Evolutionary conservation across 2,113 vertebrate species (phyloP).

Genomic region (Odocoileus virginianus): DNA sequence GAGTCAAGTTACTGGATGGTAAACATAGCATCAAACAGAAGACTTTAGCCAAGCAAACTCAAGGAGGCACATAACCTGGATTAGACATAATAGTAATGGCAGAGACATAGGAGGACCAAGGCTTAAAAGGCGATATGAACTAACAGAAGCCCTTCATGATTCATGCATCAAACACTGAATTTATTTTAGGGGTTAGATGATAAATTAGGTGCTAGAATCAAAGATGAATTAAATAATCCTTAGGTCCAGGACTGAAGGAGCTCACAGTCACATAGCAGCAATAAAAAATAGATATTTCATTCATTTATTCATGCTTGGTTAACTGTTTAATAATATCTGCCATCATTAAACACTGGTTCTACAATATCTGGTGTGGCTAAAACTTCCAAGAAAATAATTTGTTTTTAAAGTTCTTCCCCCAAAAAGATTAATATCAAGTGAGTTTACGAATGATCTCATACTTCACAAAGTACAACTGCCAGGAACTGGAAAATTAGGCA

Average conservation of each 20-base stretch:
- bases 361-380: not conserved
- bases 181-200: not conserved
- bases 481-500: not conserved
- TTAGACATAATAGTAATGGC: not conserved
- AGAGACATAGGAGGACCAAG: not conserved
- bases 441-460: not conserved
- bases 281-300: not conserved
- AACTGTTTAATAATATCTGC: not conserved
- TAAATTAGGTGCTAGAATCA: not conserved
- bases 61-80: not conserved
- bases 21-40: not conserved
- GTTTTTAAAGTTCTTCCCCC: not conserved
- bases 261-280: not conserved
- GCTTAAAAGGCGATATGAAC: not conserved
- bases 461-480: not conserved
- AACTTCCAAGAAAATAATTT: not conserved
- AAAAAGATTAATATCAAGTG: not conserved
- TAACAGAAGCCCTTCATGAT: not conserved
- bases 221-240: not conserved
- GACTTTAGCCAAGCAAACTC: not conserved
- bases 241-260: not conserved
- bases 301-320: not conserved
- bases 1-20: not conserved
- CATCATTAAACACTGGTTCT: not conserved
- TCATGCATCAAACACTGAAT: not conserved